Evolutionary conservation across 2,888 invertebrate species (phyloP).

Genomic region (Emmelina monodactyla): DNA sequence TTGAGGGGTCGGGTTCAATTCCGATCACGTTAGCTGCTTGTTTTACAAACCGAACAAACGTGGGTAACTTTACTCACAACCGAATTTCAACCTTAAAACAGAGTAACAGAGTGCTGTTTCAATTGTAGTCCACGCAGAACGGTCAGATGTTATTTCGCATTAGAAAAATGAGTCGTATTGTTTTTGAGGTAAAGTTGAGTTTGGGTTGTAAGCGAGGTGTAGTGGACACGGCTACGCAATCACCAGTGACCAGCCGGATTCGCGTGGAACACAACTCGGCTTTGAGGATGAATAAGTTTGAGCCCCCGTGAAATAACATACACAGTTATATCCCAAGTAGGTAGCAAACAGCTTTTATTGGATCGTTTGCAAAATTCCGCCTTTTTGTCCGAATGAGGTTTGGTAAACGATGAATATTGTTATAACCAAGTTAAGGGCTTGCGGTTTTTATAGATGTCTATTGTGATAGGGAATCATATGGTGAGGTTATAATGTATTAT

Average conservation of each 20-base stretch:
- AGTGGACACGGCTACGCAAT: constrained; percentile 62
- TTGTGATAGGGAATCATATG: too few relatives aligned
- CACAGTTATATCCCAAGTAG: constrained; percentile 49
- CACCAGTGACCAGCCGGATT: constrained; percentile 65
- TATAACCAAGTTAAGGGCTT: too few relatives aligned
- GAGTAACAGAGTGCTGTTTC: too few relatives aligned
- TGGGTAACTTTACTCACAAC: constrained; percentile 30
- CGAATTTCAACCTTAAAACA: too few relatives aligned
- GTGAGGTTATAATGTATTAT: too few relatives aligned
- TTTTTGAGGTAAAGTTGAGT: too few relatives aligned
- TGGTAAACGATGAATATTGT: too few relatives aligned
- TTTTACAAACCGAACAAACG: constrained; percentile 62
- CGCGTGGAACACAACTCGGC: constrained; percentile 65
- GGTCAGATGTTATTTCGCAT: too few relatives aligned
- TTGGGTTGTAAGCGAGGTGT: too few relatives aligned
- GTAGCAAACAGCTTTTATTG: constrained; percentile 56
- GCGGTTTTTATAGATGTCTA: too few relatives aligned
- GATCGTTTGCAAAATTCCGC: constrained; percentile 52
- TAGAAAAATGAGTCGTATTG: background rate
- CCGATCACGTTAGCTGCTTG: constrained; percentile 63
- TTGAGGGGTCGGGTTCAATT: constrained; percentile 58
- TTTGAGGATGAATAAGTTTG: constrained; percentile 65
- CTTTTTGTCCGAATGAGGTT: too few relatives aligned
- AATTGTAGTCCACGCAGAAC: too few relatives aligned
- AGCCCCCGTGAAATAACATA: constrained; percentile 62